A percentile compares a stretch with the other conserved stretches of the same genome.
Conservation (phyloP, 2,797 vertebrate genomes). For the Lerista edwardsae region DNA sequence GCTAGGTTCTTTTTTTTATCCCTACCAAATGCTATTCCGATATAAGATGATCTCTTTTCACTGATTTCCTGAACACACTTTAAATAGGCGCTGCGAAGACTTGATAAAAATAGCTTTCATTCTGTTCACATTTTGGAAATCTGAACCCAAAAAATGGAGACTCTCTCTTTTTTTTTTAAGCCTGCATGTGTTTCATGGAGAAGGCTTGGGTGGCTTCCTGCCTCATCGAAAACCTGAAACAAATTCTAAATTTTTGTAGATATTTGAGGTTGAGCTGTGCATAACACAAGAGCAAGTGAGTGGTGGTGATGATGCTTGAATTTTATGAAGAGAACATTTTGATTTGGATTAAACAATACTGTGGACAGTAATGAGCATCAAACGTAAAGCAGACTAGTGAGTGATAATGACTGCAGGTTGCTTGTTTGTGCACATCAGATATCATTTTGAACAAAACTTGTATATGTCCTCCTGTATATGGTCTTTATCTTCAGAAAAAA, state of each 20-base stretch:
- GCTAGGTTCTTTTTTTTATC: not conserved
- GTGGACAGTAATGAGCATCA: too few species aligned
- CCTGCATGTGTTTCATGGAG: not conserved
- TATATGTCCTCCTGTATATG: too few species aligned
- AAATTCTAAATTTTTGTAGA: not conserved
- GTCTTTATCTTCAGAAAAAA: too few species aligned
- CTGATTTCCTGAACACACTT: not conserved
- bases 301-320: too few species aligned
- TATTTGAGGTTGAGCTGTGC: not conserved
- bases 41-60: not conserved
- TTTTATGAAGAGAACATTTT: too few species aligned
- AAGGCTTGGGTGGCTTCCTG: not conserved
- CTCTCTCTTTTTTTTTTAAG: not conserved
- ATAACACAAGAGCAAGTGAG: not conserved
- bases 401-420: too few species aligned
- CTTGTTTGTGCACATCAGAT: too few species aligned
- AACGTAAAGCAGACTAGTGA: too few species aligned
- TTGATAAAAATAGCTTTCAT: not conserved
- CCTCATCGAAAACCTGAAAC: not conserved
- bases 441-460: too few species aligned
- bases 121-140: not conserved
- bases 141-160: not conserved
- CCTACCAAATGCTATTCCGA: not conserved
- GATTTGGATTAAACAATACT: too few species aligned
- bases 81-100: not conserved